Evolutionary conservation across 2,113 vertebrate species (phyloP).

Genomic region (Hydropotes inermis): DNA sequence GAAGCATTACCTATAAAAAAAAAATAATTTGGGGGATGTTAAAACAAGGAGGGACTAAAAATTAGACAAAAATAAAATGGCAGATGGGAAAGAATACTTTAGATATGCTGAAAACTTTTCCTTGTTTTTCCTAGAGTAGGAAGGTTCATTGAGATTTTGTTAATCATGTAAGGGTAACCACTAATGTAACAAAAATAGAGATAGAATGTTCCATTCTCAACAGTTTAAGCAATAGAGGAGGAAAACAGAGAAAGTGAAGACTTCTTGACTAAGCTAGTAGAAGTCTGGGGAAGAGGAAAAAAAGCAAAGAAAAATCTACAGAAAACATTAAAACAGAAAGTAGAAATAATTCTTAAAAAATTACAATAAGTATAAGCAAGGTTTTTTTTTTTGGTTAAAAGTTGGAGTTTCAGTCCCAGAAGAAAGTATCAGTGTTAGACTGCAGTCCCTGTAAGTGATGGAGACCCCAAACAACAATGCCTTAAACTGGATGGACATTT

Average conservation of each 20-base stretch:
- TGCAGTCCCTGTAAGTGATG: not conserved
- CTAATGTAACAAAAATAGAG: not conserved
- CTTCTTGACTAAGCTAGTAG: not conserved
- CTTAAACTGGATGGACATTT: not conserved
- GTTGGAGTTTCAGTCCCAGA: not conserved
- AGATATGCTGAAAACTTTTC: not conserved
- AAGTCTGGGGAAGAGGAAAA: not conserved
- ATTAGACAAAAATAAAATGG: not conserved
- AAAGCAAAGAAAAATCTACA: not conserved
- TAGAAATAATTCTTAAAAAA: not conserved
- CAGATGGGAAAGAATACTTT: not conserved
- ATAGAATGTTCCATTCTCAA: not conserved
- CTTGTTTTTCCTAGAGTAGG: not conserved
- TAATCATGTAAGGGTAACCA: not conserved
- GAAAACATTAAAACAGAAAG: not conserved
- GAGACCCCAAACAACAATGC: not conserved
- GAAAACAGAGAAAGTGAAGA: not conserved
- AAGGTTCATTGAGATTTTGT: not conserved
- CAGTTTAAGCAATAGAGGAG: not conserved
- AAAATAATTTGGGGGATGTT: not conserved
- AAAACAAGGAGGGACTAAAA: not conserved
- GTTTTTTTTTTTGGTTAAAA: not conserved
- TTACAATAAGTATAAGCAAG: not conserved
- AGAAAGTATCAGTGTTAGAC: not conserved
- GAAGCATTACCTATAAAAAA: not conserved